A percentile compares a stretch with the other conserved stretches of the same genome.
phyloP scores from a whole-genome alignment of 2,113 vertebrate genomes.

The Alethe diademata region DNA sequence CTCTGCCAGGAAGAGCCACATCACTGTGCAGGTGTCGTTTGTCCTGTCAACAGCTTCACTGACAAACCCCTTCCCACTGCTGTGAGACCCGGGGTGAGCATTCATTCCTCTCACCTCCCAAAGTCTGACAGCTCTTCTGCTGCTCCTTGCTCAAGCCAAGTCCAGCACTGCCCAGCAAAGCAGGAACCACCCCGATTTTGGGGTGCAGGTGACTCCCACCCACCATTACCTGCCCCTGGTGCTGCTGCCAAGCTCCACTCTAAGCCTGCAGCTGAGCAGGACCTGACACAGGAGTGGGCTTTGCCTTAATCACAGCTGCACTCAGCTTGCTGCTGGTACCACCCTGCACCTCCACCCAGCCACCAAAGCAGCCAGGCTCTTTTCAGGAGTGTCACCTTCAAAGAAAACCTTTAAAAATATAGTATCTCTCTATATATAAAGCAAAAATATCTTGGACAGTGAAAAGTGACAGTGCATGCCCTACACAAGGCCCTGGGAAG shows the following conservation, averaged over 20 bases:
- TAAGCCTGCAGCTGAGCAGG: background rate
- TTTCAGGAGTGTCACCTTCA: background rate
- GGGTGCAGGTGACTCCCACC: background rate
- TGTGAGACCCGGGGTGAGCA: accelerated
- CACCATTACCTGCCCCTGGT: accelerated
- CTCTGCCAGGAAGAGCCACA: background rate
- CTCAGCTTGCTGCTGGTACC: background rate
- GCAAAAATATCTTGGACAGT: accelerated
- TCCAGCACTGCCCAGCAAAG: accelerated
- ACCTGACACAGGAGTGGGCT: accelerated
- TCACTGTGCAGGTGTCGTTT: background rate
- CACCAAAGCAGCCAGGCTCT: background rate
- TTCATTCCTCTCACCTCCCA: background rate
- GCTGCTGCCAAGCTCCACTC: accelerated
- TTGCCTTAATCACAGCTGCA: background rate
- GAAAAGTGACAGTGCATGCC: background rate
- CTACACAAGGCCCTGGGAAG: background rate
- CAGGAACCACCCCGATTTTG: background rate
- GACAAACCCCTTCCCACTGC: background rate
- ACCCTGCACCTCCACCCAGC: background rate
- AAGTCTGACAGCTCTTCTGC: background rate
- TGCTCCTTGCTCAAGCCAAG: background rate
- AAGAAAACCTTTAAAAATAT: background rate
- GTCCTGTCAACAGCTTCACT: background rate
- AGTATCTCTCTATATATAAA: accelerated